A percentile compares a stretch with the other conserved stretches of the same genome.
phyloP scores from a whole-genome alignment of 2,888 invertebrate species.

The Hydrotaea cyrtoneurina region DNA sequence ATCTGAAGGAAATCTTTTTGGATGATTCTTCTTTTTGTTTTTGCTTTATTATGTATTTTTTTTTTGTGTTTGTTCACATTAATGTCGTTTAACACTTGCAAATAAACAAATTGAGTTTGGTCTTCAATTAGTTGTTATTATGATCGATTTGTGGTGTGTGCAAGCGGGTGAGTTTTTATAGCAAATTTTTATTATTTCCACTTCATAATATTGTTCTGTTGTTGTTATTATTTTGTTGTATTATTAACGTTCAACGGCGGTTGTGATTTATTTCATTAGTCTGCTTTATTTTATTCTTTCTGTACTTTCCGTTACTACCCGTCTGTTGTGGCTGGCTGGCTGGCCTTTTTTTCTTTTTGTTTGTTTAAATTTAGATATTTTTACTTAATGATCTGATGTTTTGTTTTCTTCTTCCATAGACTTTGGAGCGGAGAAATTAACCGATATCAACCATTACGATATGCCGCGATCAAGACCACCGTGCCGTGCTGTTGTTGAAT shows the following conservation, averaged over 20 bases:
- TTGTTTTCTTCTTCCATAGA: constrained; percentile 27
- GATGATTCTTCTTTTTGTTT: background rate
- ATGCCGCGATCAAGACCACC: background rate
- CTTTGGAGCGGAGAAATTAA: constrained; percentile 21
- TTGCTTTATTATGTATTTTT: no score
- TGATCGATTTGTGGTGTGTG: background rate
- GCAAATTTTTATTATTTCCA: background rate
- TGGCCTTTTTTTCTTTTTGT: constrained; percentile 24
- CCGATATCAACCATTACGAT: constrained; percentile 12
- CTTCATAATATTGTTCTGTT: background rate
- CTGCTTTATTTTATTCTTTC: constrained; percentile 13
- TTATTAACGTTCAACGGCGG: background rate
- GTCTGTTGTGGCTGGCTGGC: background rate
- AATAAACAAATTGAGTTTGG: constrained; percentile 4
- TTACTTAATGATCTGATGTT: constrained; percentile 47
- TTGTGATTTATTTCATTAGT: constrained; percentile 19
- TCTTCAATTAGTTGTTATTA: background rate
- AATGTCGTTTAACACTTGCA: constrained; percentile 16
- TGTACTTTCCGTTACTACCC: background rate
- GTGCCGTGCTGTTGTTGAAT: constrained; percentile 13
- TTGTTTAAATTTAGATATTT: constrained; percentile 46
- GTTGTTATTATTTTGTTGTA: background rate
- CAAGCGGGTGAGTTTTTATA: background rate
- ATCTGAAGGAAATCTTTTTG: background rate
- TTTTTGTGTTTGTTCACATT: background rate